These are phyloP conservation scores for Chondrilla cf. caribensis DNA, from an alignment of 37 sponge, comb jelly and placozoan species.

Conservation along the genomic window DNA sequence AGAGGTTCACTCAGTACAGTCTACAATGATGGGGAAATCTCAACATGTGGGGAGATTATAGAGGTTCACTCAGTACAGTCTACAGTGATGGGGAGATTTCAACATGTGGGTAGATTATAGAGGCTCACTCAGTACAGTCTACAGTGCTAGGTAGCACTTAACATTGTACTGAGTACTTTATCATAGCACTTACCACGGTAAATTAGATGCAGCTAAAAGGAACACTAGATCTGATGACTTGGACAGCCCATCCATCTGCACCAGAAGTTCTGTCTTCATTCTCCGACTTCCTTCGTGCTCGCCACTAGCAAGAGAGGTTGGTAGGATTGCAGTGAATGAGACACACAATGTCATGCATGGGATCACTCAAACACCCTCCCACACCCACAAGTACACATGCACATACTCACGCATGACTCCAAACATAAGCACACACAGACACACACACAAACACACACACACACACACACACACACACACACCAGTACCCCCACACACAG, in stretches of 20 bases:
- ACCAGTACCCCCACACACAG: not conserved
- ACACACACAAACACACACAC: conserved; percentile 28
- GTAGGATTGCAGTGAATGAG: not conserved
- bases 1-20: too few relatives aligned
- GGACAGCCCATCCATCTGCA: conserved; percentile 98
- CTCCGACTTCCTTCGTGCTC: conserved; percentile 96
- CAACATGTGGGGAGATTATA: too few relatives aligned
- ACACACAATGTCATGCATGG: not conserved
- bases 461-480: conserved; percentile 26
- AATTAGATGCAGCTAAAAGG: conserved; percentile 93
- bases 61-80: too few relatives aligned
- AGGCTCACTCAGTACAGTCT: too few relatives aligned
- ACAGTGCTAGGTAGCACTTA: too few relatives aligned
- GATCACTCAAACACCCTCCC: not conserved
- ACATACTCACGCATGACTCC: not conserved
- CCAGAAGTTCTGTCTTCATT: conserved; percentile 97
- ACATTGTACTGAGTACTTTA: too few relatives aligned
- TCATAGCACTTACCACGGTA: conserved; percentile 96
- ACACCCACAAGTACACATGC: not conserved
- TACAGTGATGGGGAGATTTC: too few relatives aligned
- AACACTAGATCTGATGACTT: conserved; percentile 90
- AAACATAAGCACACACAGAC: not conserved
- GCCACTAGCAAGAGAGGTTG: conserved; percentile 27
- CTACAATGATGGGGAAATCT: too few relatives aligned
- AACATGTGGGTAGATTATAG: too few relatives aligned